Percentiles rank a stretch among this genome's conserved stretches.
Conservation (phyloP, 2,888 invertebrate species). For the Andrena camellia region DNA sequence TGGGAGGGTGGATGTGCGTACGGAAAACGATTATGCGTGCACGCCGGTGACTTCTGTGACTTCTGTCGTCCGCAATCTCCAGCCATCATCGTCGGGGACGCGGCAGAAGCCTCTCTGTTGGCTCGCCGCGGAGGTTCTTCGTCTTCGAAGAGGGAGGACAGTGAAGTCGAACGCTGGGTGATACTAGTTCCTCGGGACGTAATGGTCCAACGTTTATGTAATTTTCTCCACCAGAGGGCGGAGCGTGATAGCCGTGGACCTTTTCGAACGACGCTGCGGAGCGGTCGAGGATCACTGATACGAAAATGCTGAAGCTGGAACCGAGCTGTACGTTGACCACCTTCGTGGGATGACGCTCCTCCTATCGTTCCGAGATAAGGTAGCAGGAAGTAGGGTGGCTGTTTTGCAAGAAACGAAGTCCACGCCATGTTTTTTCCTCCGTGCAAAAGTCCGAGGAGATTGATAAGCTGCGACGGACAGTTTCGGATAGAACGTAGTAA, state of each 20-base stretch:
- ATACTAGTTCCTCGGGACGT: too few species aligned
- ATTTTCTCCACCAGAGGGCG: slow-evolving; percentile 11
- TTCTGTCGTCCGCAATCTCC: neutral
- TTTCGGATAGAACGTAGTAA: too few species aligned
- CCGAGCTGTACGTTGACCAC: too few species aligned
- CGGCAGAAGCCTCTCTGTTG: neutral
- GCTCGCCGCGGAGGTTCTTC: neutral
- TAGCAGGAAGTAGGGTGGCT: neutral
- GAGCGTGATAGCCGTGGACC: slow-evolving; percentile 9
- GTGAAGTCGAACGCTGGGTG: too few species aligned
- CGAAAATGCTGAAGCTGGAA: too few species aligned
- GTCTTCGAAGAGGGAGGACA: too few species aligned
- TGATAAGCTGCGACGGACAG: neutral
- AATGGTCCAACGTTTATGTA: neutral
- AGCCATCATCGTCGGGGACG: neutral
- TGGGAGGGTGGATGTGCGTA: slow-evolving; percentile 3
- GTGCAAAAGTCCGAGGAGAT: neutral
- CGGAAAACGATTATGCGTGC: neutral
- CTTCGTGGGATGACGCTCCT: neutral
- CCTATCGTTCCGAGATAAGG: neutral
- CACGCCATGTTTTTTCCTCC: slow-evolving; percentile 4
- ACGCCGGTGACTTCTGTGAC: neutral
- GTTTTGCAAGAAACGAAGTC: slow-evolving; percentile 14
- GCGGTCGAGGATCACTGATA: too few species aligned
- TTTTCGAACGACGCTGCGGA: too few species aligned